Evolutionary conservation across 2,888 invertebrate genomes (phyloP), one percentile per base, ranked within the genome.

Genomic region (Athetis lepigone): DNA sequence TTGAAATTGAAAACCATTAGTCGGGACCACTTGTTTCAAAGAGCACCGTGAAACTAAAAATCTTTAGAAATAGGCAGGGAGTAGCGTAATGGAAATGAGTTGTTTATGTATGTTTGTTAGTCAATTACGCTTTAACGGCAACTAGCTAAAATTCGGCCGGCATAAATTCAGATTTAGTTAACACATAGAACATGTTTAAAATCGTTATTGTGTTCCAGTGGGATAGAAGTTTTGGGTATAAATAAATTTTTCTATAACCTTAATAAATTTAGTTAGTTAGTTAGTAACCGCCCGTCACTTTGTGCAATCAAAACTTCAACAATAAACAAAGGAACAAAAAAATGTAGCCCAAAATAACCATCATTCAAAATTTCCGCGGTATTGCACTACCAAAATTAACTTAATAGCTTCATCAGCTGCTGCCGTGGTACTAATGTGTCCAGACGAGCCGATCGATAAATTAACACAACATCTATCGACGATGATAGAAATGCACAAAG

Each of bases 401-500:
- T 18, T 3, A 39, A 54, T 21, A 42, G 8, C 40, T 42, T 42
- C 23, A 55, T 71, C 50, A 64, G 23, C 23, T 29, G 23, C 23
- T 29, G 19, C 9, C 13, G 7, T n/a, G 21, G 3, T 8, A 29
- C 36, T 52, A 57, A 66, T 65, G 13, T 49, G 49, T 49, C 8
- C 39, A 52, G 33, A 19, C 11, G 49, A 58, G 23, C 54, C 40
- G 19, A 64, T 76, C 73, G 45, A 76, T 68, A 61, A 56, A 76
- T 58, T 56, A 58, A 42, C 57, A 49, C 49, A 49, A 59, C 47
- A 61, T 60, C 25, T 60, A 64, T 66, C 55, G 45, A 46, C 50
- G 57, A 29, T 45, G 58, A 67, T 70, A 75, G 73, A 75, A 80
- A 71, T 79, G 65, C 65, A 67, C 67, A 50, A 56, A 72, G 43